A percentile compares a stretch with the other conserved stretches of the same genome.
These are phyloP conservation scores for Myiagra hebetior DNA, from an alignment of 2,113 vertebrate genomes.

Conservation along the genomic window DNA sequence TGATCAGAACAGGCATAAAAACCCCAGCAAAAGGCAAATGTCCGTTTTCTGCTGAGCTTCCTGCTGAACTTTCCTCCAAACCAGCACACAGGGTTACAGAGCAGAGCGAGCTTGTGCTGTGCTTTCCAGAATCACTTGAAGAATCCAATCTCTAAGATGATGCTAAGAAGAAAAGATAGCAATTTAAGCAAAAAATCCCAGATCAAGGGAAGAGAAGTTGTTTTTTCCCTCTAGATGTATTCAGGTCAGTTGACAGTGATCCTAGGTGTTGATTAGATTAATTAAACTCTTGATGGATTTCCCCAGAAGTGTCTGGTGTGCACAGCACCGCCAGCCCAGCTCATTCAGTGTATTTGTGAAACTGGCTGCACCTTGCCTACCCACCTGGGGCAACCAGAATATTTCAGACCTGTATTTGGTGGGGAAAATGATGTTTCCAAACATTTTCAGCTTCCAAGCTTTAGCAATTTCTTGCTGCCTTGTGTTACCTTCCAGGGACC, in stretches of 20 bases:
- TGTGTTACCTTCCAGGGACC: not conserved
- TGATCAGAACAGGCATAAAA: not conserved
- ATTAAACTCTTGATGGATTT: not conserved
- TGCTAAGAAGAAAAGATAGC: not conserved
- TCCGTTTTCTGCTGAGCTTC: not conserved
- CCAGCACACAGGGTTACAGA: not conserved
- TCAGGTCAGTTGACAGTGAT: not conserved
- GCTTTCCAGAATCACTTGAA: not conserved
- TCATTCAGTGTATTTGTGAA: rapidly evolving
- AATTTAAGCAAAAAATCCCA: not conserved
- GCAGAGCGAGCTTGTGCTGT: rapidly evolving
- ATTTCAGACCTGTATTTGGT: not conserved
- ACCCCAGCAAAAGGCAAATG: not conserved
- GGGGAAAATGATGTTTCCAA: not conserved
- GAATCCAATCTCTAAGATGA: not conserved
- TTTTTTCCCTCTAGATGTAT: not conserved
- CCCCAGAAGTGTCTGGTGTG: too few relatives aligned
- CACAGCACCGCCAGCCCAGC: not conserved
- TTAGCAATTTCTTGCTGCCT: not conserved
- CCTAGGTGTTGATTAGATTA: not conserved
- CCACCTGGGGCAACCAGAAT: not conserved
- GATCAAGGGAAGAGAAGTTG: not conserved
- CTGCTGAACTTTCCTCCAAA: not conserved
- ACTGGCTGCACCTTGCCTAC: not conserved
- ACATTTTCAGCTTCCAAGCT: not conserved